A percentile compares a stretch with the other conserved stretches of the same genome.
phyloP scores from a whole-genome alignment of 2,888 invertebrate genomes.

The Onthophagus sagittarius region DNA sequence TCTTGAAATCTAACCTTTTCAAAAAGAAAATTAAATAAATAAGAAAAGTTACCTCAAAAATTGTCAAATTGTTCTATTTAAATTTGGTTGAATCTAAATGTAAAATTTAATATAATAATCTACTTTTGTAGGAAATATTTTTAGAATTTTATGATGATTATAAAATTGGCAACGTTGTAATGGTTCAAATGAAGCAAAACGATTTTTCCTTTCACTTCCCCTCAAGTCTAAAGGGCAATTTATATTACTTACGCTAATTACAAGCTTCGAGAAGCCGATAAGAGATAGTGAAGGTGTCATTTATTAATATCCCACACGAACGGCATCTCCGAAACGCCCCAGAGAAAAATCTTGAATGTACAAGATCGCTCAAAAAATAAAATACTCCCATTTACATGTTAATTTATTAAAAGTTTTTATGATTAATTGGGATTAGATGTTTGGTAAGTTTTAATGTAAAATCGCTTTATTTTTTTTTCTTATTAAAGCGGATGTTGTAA shows the following conservation, averaged over 20 bases:
- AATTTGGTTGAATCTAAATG: too few relatives aligned
- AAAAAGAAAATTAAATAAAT: too few relatives aligned
- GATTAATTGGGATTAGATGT: background rate
- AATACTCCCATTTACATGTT: too few relatives aligned
- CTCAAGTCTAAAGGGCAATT: background rate
- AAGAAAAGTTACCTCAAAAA: too few relatives aligned
- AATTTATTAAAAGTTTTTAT: too few relatives aligned
- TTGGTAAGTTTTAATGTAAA: background rate
- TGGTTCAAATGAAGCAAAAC: background rate
- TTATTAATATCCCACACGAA: slow-evolving; percentile 8
- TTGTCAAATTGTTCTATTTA: too few relatives aligned
- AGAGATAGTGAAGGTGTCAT: slow-evolving; percentile 10
- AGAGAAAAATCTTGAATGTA: background rate
- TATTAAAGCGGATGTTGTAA: background rate
- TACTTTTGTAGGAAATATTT: too few relatives aligned
- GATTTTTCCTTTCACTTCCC: background rate
- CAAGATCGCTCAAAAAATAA: background rate
- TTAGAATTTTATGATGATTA: background rate
- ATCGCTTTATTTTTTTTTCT: background rate
- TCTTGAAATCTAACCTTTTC: too few relatives aligned
- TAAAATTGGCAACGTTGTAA: background rate
- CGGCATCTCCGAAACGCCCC: slow-evolving; percentile 5
- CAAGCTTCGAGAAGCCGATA: background rate
- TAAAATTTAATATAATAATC: too few relatives aligned
- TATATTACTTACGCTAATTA: slow-evolving; percentile 12